Evolutionary conservation across 2,797 vertebrate genomes (phyloP).

Genomic region (Ambastaia sidthimunki): DNA sequence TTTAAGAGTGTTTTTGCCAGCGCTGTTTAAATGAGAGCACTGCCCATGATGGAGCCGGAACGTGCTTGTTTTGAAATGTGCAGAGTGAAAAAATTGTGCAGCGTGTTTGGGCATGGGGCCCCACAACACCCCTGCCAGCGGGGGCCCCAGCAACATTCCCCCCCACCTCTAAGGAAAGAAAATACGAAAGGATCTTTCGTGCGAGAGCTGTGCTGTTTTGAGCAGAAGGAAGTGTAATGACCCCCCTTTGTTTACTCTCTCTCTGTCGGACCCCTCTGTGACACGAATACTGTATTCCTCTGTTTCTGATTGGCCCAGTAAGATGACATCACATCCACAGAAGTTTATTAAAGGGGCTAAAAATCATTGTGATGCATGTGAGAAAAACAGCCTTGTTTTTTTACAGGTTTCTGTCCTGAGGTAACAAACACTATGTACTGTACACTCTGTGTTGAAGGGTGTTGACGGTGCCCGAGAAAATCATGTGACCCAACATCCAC

Average conservation of each 20-base stretch:
- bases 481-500: not conserved
- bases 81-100: slow-evolving; percentile 34
- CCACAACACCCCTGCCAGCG: slow-evolving; percentile 33
- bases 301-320: slow-evolving; percentile 1
- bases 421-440: not conserved
- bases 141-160: slow-evolving; percentile 19
- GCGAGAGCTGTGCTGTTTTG: not conserved
- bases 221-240: slow-evolving; percentile 15
- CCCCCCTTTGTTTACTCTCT: not conserved
- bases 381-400: not conserved
- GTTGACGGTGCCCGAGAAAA: not conserved
- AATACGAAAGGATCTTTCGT: slow-evolving; percentile 3
- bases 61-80: slow-evolving; percentile 51
- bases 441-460: not conserved
- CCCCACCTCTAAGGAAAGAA: slow-evolving; percentile 15
- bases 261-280: slow-evolving; percentile 9
- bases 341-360: not conserved
- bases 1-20: not conserved
- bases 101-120: slow-evolving; percentile 46
- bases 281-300: slow-evolving; percentile 3
- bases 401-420: not conserved
- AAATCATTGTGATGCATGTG: not conserved
- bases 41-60: slow-evolving; percentile 28
- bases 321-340: slow-evolving; percentile 18
- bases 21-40: slow-evolving; percentile 10